Conservation (phyloP, 2,797 vertebrate species). For the Eulemur rubriventer region DNA sequence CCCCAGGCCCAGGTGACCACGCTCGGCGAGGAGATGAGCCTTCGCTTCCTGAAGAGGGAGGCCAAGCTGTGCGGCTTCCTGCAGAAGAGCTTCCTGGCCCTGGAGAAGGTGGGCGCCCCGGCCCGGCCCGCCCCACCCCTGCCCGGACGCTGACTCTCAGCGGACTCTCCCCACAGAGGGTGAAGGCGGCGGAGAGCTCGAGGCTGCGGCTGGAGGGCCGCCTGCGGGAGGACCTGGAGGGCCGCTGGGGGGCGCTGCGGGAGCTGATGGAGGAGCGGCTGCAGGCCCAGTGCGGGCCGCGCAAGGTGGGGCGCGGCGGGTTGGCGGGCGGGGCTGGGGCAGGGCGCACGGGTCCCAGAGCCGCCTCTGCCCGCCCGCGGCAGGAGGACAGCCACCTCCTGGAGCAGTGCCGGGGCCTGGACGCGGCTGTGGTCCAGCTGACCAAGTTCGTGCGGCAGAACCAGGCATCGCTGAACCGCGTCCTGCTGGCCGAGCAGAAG, state of each 20-base stretch:
- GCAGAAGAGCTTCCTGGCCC: constrained; percentile 71
- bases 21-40: constrained; percentile 68
- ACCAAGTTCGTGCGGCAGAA: constrained; percentile 71
- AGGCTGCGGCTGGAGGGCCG: constrained; percentile 16
- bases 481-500: constrained; percentile 66
- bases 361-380: background rate
- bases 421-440: constrained; percentile 58
- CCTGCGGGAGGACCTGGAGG: constrained; percentile 65
- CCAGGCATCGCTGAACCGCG: constrained; percentile 45
- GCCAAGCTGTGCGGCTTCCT: constrained; percentile 72
- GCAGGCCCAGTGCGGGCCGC: background rate
- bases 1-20: constrained; percentile 65
- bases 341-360: background rate
- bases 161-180: constrained; percentile 31
- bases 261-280: background rate
- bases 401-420: constrained; percentile 67
- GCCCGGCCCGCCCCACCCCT: rapidly evolving
- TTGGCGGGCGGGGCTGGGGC: background rate
- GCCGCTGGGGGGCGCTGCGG: constrained; percentile 51
- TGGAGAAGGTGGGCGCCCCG: constrained; percentile 68
- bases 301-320: constrained; percentile 49
- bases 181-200: constrained; percentile 21
- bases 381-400: constrained; percentile 51
- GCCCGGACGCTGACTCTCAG: background rate
- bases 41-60: constrained; percentile 76